Evolutionary conservation across 2,797 vertebrate species (phyloP).

Genomic region (Karalla daura): DNA sequence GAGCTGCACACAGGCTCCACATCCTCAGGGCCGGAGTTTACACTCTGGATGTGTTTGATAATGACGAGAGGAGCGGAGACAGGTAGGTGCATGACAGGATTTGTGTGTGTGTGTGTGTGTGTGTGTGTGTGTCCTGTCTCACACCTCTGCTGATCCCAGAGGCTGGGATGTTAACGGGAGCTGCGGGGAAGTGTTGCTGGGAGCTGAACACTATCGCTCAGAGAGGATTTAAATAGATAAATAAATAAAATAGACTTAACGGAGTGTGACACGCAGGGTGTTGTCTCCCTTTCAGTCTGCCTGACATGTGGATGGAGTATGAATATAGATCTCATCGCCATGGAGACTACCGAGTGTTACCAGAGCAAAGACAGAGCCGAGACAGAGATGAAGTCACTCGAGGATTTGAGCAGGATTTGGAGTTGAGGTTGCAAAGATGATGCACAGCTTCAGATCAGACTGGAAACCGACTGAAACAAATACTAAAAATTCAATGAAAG

Average conservation of each 20-base stretch:
- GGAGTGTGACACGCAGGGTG: constrained; percentile 52
- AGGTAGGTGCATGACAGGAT: constrained; percentile 61
- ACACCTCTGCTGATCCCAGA: constrained; percentile 68
- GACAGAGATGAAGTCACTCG: no score
- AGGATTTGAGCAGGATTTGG: no score
- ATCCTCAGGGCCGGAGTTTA: constrained; percentile 44
- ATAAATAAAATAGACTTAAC: constrained; percentile 35
- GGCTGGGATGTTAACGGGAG: constrained; percentile 51
- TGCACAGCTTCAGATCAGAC: no score
- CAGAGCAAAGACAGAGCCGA: no score
- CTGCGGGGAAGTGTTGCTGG: constrained; percentile 32
- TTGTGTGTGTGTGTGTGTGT: constrained; percentile 74
- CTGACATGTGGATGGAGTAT: constrained; percentile 25
- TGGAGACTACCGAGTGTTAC: constrained; percentile 51
- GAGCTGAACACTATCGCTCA: constrained; percentile 56
- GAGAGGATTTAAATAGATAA: constrained; percentile 37
- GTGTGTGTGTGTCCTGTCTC: constrained; percentile 71
- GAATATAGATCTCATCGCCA: constrained; percentile 50
- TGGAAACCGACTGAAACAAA: no score
- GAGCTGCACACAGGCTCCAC: constrained; percentile 7
- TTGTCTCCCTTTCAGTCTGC: constrained; percentile 44
- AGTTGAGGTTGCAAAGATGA: no score
- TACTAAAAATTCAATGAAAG: no score
- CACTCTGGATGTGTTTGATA: constrained; percentile 66
- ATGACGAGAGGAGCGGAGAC: constrained; percentile 52